These are phyloP conservation scores for Coelopa pilipes DNA, from an alignment of 2,888 invertebrate genomes.

Conservation along the genomic window DNA sequence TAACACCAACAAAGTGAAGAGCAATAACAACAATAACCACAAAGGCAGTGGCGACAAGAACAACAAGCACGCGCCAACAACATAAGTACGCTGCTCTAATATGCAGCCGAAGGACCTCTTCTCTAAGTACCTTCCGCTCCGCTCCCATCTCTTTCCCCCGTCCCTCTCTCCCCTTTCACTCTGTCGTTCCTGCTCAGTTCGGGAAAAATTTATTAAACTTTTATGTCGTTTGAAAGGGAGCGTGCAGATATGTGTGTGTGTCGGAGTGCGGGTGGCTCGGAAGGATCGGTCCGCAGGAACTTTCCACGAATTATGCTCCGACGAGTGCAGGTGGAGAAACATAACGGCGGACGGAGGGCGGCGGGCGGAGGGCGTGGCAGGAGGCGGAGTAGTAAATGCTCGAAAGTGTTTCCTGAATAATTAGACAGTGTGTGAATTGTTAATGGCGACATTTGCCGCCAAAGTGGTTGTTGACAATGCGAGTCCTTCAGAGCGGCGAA, in stretches of 20 bases:
- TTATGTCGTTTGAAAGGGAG: conserved; percentile 4
- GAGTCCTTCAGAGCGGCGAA: too few relatives aligned
- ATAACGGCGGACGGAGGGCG: background rate
- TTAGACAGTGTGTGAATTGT: conserved; percentile 16
- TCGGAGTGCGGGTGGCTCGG: background rate
- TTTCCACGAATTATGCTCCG: conserved; percentile 14
- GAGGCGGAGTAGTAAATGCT: background rate
- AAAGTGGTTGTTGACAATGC: too few relatives aligned
- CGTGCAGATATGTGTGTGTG: too few relatives aligned
- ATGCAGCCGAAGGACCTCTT: conserved; percentile 10
- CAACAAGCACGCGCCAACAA: background rate
- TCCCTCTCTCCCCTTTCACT: too few relatives aligned
- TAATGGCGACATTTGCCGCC: conserved; percentile 4
- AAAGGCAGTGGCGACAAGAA: background rate
- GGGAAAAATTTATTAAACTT: conserved; percentile 25
- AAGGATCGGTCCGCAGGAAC: background rate
- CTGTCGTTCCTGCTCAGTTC: background rate
- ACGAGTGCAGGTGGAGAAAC: background rate
- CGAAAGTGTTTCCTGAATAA: conserved; percentile 18
- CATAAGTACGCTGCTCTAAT: background rate
- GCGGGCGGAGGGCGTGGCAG: background rate
- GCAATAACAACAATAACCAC: too few relatives aligned
- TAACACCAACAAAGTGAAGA: too few relatives aligned
- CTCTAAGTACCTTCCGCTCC: background rate
- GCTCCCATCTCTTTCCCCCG: background rate